Evolutionary conservation across 2,888 invertebrate species (phyloP).

Genomic region (Orthosia gothica): DNA sequence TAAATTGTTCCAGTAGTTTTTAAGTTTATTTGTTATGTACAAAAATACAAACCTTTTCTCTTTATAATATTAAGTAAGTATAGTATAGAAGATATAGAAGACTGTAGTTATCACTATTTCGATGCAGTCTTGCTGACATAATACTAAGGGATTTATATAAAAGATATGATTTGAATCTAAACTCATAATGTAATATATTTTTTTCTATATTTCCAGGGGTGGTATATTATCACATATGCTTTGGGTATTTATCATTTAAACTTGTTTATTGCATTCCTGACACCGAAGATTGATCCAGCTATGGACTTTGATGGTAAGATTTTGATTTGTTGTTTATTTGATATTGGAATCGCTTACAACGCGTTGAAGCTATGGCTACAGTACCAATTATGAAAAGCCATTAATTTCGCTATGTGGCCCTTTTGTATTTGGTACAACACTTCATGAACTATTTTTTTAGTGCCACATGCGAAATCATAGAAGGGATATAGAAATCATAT

Average conservation of each 20-base stretch:
- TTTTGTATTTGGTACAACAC: no score
- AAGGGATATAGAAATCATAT: no score
- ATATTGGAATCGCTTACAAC: neutral
- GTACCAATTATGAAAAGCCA: no score
- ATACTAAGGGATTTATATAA: neutral
- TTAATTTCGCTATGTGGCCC: no score
- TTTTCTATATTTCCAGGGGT: conserved; percentile 94
- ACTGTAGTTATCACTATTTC: neutral
- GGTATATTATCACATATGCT: conserved; percentile 99
- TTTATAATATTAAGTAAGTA: no score
- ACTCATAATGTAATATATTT: conserved; percentile 3
- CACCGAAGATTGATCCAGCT: conserved; percentile 99
- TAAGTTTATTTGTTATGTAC: no score
- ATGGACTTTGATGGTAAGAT: conserved; percentile 96
- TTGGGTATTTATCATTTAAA: conserved; percentile 99
- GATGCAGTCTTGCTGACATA: neutral
- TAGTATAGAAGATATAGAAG: neutral
- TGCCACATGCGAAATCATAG: no score
- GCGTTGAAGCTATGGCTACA: no score
- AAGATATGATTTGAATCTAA: neutral
- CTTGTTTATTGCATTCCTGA: conserved; percentile 99
- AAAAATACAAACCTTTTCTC: no score
- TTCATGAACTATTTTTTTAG: no score
- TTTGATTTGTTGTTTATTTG: neutral
- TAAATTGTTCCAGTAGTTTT: no score